phyloP scores from a whole-genome alignment of 2,797 vertebrate species.

The Holocentrus rufus region DNA sequence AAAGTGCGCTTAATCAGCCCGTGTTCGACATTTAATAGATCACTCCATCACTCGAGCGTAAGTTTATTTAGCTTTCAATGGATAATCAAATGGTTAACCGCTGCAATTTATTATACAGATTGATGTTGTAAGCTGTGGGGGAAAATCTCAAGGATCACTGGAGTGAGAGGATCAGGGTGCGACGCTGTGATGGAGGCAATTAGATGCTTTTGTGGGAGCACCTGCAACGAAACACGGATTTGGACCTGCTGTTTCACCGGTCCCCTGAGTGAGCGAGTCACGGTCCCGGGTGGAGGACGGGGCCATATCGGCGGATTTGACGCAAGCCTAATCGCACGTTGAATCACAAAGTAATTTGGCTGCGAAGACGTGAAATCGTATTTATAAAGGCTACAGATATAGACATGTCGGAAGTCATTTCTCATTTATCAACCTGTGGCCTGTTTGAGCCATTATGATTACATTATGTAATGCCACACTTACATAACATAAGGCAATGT shows the following conservation, averaged over 20 bases:
- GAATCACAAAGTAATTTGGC: slow-evolving; percentile 36
- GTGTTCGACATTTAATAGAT: slow-evolving; percentile 71
- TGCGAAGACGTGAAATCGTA: slow-evolving; percentile 27
- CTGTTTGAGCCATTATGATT: slow-evolving; percentile 1
- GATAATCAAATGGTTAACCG: slow-evolving; percentile 65
- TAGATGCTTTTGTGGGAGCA: slow-evolving; percentile 76
- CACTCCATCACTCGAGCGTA: slow-evolving; percentile 49
- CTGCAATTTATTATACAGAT: slow-evolving; percentile 67
- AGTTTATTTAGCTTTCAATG: slow-evolving; percentile 72
- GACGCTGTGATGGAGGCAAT: slow-evolving; percentile 66
- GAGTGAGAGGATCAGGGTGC: slow-evolving; percentile 65
- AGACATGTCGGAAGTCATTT: neutral
- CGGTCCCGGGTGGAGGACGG: slow-evolving; percentile 54
- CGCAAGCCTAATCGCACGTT: slow-evolving; percentile 63
- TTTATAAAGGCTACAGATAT: slow-evolving; percentile 31
- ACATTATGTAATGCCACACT: slow-evolving; percentile 2
- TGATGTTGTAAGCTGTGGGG: slow-evolving; percentile 49
- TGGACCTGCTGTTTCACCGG: slow-evolving; percentile 67
- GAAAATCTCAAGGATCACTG: slow-evolving; percentile 64
- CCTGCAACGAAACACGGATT: slow-evolving; percentile 71
- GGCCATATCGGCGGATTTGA: slow-evolving; percentile 59
- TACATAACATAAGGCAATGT: slow-evolving; percentile 10
- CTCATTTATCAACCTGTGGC: slow-evolving; percentile 18
- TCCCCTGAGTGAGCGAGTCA: slow-evolving; percentile 49
- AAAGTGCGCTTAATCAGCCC: slow-evolving; percentile 53